Evolutionary conservation across 2,113 vertebrate species (phyloP), one percentile per base, ranked within the genome.

Genomic region (Macrotus californicus): DNA sequence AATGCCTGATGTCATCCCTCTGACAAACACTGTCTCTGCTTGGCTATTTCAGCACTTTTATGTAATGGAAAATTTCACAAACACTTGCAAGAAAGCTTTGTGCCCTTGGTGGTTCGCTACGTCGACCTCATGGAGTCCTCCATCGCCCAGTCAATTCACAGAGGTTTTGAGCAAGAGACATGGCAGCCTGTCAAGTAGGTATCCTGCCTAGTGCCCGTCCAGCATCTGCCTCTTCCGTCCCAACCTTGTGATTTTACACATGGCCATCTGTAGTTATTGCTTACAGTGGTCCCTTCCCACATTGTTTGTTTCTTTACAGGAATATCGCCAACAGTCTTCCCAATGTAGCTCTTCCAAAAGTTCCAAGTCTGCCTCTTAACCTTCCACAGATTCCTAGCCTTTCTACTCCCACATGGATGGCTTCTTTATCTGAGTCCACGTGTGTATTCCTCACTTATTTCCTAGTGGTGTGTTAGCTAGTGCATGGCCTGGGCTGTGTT

Each of bases 111-210:
- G 59, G 97, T 99, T 83, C 99, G 99, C 97, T 99, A 99, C 98
- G 99, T 99, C 9, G 99, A 99, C 98, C 99, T 99, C 96, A 99
- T 99, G 99, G 99, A 99, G 98, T 99, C 99, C 1, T 99, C 99
- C 94, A 99, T 99, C 96, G 99, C 99, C 46, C 99, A 99, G 98
- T 99, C 99, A 92, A 98, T 99, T 98, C 99, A 99, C 98, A 99
- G 99, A 93, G 99, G 99, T 95, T 99, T 99, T 93, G 99, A 99
- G 93, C 99, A 99, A 97, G 99, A 99, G 97, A 99, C 99, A 3
- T 99, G 99, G 99, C 99, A 99, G 97, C 98, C 99, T 16, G 99
- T 99, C 98, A 99, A 99, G 99, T 99, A 99, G 99, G 98, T 98
- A 93, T 64, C 94, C 94, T 50, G 70, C 89, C 67, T 82, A 34